These are phyloP conservation scores for Myiotriccus ornatus DNA, from an alignment of 2,797 vertebrate genomes.

Conservation along the genomic window DNA sequence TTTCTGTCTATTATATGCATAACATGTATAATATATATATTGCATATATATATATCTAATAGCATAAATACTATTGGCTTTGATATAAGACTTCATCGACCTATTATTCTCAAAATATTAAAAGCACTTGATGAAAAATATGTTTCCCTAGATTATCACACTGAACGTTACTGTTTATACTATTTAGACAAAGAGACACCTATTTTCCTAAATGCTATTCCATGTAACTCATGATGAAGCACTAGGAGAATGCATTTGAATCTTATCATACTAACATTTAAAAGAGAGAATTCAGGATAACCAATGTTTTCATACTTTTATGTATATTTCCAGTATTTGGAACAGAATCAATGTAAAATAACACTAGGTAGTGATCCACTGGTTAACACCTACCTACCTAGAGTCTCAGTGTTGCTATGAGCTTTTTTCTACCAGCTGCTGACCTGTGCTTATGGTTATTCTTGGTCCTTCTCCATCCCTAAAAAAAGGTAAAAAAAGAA, in stretches of 20 bases:
- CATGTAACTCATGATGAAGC: not conserved
- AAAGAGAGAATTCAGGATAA: not conserved
- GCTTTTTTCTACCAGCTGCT: not conserved
- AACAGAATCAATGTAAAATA: not conserved
- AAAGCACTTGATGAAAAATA: not conserved
- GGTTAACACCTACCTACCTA: not conserved
- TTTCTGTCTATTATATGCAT: not conserved
- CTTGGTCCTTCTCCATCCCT: not conserved
- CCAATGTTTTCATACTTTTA: not conserved
- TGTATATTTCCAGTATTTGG: not conserved
- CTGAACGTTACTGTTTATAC: not conserved
- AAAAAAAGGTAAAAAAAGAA: not conserved
- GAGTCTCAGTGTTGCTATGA: not conserved
- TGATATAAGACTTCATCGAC: not conserved
- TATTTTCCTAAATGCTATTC: not conserved
- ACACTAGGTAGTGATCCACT: not conserved
- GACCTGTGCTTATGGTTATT: not conserved
- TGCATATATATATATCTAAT: too few species aligned
- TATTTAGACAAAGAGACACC: not conserved
- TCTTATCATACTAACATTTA: not conserved
- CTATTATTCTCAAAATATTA: not conserved
- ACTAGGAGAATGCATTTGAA: not conserved
- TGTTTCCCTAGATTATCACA: not conserved
- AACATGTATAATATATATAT: too few species aligned
- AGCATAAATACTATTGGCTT: not conserved